These are phyloP conservation scores for Cardiocondyla obscurior DNA, from an alignment of 1,140 invertebrate genomes.

Conservation along the genomic window DNA sequence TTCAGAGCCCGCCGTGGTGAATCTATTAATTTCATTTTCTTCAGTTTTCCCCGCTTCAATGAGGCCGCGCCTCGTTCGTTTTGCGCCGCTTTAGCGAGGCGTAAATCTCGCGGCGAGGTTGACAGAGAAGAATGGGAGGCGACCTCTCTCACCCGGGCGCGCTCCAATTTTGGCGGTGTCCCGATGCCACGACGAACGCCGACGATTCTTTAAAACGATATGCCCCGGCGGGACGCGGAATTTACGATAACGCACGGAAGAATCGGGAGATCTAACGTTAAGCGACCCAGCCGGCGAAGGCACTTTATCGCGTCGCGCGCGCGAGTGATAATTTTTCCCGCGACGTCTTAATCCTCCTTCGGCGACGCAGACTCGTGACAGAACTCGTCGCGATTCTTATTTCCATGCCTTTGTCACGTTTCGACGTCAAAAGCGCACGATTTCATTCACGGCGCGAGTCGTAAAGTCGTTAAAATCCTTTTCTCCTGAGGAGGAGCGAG, in stretches of 20 bases:
- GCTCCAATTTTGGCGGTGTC: slow-evolving; percentile 42
- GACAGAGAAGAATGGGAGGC: slow-evolving; percentile 31
- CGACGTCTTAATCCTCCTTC: slow-evolving; percentile 16
- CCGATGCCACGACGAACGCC: slow-evolving; percentile 43
- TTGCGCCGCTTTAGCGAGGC: slow-evolving; percentile 4
- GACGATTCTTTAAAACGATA: slow-evolving; percentile 46
- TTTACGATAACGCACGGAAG: slow-evolving; percentile 35
- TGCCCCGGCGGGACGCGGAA: slow-evolving; percentile 27
- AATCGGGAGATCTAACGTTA: slow-evolving; percentile 41
- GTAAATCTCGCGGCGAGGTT: slow-evolving; percentile 8
- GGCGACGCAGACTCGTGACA: not conserved
- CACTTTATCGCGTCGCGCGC: slow-evolving; percentile 11
- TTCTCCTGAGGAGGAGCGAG: not conserved
- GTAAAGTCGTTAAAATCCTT: too few relatives aligned
- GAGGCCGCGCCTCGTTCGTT: slow-evolving; percentile 14
- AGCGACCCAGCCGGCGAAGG: not conserved
- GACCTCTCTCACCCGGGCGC: not conserved
- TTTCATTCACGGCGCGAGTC: not conserved
- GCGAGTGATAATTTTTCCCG: slow-evolving; percentile 29
- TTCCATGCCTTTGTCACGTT: not conserved
- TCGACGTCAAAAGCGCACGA: not conserved
- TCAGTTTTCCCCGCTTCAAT: not conserved
- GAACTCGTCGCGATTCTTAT: not conserved
- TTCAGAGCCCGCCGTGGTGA: not conserved
- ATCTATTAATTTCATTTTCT: slow-evolving; percentile 51